Evolutionary conservation across 2,113 vertebrate species (phyloP).

Genomic region (Dermatemys mawii): DNA sequence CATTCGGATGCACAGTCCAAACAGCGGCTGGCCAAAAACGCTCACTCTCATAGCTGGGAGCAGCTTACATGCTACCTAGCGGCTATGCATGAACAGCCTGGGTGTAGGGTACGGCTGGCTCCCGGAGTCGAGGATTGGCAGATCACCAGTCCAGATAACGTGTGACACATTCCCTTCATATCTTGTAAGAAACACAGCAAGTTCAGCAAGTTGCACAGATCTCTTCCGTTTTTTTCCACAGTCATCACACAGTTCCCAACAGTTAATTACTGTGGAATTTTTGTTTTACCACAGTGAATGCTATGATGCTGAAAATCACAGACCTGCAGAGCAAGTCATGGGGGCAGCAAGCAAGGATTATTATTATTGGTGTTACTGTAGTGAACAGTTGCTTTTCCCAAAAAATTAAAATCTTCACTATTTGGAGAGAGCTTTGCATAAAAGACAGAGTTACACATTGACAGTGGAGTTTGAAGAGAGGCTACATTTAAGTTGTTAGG

Average conservation of each 20-base stretch:
- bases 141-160: too few relatives aligned
- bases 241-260: neutral
- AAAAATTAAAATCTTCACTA: neutral
- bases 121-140: too few relatives aligned
- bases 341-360: neutral
- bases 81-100: too few relatives aligned
- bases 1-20: too few relatives aligned
- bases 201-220: rapidly evolving
- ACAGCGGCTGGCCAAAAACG: too few relatives aligned
- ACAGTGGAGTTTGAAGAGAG: neutral
- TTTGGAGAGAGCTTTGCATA: neutral
- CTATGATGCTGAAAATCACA: rapidly evolving
- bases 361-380: neutral
- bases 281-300: neutral
- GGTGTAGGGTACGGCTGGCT: too few relatives aligned
- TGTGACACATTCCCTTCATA: too few relatives aligned
- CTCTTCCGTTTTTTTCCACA: neutral
- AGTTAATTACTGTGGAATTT: rapidly evolving
- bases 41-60: too few relatives aligned
- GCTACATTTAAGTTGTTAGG: neutral
- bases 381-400: neutral
- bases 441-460: neutral
- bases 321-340: neutral
- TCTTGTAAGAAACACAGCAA: neutral
- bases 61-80: too few relatives aligned